These are phyloP conservation scores for Morelia viridis DNA, from an alignment of 2,797 vertebrate genomes.

Conservation along the genomic window DNA sequence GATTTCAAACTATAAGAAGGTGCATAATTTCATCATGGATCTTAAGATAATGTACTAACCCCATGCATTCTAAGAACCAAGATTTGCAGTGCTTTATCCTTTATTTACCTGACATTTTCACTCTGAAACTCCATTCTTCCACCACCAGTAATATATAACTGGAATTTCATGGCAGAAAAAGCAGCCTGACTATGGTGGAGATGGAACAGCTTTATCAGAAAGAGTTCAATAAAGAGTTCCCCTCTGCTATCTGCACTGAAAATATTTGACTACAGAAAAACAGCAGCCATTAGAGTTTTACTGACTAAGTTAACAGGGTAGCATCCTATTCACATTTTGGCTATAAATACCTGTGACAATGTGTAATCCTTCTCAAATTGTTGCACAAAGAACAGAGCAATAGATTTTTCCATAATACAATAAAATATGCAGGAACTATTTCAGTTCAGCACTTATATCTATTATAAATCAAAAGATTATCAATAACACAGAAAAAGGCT, in stretches of 20 bases:
- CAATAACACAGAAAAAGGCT: background rate
- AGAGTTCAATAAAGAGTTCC: background rate
- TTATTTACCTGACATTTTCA: background rate
- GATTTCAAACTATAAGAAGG: background rate
- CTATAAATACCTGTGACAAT: background rate
- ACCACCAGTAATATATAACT: background rate
- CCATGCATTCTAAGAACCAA: background rate
- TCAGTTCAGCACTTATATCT: background rate
- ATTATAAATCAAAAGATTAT: background rate
- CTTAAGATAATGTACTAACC: background rate
- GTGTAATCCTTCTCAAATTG: background rate
- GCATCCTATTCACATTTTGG: background rate
- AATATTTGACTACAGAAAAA: background rate
- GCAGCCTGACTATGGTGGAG: background rate
- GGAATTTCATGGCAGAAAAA: background rate
- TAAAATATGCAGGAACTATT: background rate
- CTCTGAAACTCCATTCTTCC: background rate
- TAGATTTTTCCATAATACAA: background rate
- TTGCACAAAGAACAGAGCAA: background rate
- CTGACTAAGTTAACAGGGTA: background rate
- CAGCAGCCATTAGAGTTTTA: background rate
- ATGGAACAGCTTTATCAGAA: background rate
- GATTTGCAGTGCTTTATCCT: background rate
- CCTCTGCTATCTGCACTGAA: background rate
- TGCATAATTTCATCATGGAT: background rate